A percentile compares a stretch with the other conserved stretches of the same genome.
phyloP scores from a whole-genome alignment of 2,888 invertebrate genomes.

The Acanthosepion pharaonis region DNA sequence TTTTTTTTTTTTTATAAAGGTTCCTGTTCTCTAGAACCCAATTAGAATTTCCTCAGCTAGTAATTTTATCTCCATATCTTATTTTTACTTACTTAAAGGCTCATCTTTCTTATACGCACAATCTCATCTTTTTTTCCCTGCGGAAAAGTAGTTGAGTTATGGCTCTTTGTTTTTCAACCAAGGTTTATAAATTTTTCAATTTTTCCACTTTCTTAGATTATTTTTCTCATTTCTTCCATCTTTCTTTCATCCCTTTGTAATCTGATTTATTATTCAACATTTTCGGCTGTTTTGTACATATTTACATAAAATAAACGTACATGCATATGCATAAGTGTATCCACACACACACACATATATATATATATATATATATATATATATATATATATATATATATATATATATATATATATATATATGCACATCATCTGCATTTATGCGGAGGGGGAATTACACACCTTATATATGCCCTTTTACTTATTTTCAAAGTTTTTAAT shows the following conservation, averaged over 20 bases:
- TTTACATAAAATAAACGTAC: slow-evolving; percentile 33
- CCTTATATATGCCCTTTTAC: slow-evolving; percentile 33
- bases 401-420: not conserved
- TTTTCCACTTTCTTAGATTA: slow-evolving; percentile 33
- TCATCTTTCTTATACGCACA: slow-evolving; percentile 5
- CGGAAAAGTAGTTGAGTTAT: slow-evolving; percentile 33
- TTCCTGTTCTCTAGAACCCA: not conserved
- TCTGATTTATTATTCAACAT: slow-evolving; percentile 33
- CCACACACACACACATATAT: not conserved
- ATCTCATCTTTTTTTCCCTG: not conserved
- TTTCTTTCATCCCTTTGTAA: slow-evolving; percentile 16
- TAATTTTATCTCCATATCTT: slow-evolving; percentile 33
- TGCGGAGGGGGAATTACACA: not conserved
- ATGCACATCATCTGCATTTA: not conserved
- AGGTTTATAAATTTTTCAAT: slow-evolving; percentile 33
- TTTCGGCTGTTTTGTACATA: not conserved
- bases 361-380: too few species aligned
- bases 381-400: slow-evolving; percentile 13
- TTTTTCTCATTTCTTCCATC: slow-evolving; percentile 10
- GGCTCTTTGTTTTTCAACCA: slow-evolving; percentile 33
- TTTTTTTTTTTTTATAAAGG: not conserved
- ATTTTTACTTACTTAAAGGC: slow-evolving; percentile 33
- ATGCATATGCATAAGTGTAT: not conserved
- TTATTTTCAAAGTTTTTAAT: not conserved
- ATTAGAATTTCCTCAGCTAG: slow-evolving; percentile 33